Evolutionary conservation across 2,113 vertebrate species (phyloP), one percentile per base, ranked within the genome.

Genomic region (Pachycephala philippinensis): DNA sequence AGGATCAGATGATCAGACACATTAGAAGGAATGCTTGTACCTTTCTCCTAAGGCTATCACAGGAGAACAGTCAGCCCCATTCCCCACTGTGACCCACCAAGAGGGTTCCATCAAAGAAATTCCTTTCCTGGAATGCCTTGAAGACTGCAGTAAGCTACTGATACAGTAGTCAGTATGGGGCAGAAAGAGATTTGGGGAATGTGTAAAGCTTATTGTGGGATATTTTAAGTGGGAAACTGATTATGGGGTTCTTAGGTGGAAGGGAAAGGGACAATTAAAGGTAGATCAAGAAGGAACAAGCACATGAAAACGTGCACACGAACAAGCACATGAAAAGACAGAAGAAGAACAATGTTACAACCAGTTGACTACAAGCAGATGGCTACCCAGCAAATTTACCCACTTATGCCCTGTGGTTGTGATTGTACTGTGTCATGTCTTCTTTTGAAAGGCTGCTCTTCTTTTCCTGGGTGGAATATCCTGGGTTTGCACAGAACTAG

Each of bases 61-160:
- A 6, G 42, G 13, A 70, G 30, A 85, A 15, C 0, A 2, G 10
- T 39, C n/a, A 71, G 10, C 1, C 14, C 18, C 40, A 44, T 3
- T 66, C 11, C 8, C 28, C 49, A 49, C 6, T 45, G 33, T 50
- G 31, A 45, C 12, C 9, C 28, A 59, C 4, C 15, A 59, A 44
- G 56, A 65, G 6, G 11, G 2, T 15, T 76, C 14, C 2, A 1
- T 53, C n/a, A 76, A 63, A 57, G 11, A 76, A 66, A 40, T 4
- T 61, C 7, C 8, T 44, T 44, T 66, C 31, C 27, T 28, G 33
- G 37, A 65, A 47, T 1, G 1, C 24, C 35, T 75, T 26, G 21
- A 35, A 28, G 11, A 39, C 44, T 75, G 11, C 33, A 53, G 17
- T 9, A 4, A 49, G 7, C 63, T 78, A 30, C 30, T 47, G n/a